These are phyloP conservation scores for Clinocottus analis DNA, from an alignment of 2,113 vertebrate species.

Conservation along the genomic window DNA sequence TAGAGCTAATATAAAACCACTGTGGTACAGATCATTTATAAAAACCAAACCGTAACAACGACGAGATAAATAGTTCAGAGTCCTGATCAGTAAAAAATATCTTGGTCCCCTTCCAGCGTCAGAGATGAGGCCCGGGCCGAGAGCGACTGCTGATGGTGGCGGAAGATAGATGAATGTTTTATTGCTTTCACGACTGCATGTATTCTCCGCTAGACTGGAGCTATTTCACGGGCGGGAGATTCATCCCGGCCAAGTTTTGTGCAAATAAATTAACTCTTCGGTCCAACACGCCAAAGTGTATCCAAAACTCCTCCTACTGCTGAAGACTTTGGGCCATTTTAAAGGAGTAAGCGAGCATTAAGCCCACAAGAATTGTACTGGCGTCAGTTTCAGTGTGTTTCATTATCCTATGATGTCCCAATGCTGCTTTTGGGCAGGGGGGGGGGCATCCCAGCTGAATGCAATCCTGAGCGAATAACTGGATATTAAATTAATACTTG, in stretches of 20 bases:
- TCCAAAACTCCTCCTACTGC: background rate
- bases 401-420: background rate
- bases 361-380: background rate
- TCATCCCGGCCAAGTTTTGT: background rate
- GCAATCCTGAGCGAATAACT: background rate
- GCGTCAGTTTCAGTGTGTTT: background rate
- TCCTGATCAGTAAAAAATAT: conserved; percentile 74
- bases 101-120: conserved; percentile 73
- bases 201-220: background rate
- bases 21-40: conserved; percentile 75
- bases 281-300: conserved; percentile 1
- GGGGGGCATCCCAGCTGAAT: background rate
- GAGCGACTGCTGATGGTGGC: conserved; percentile 5
- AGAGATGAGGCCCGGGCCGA: conserved; percentile 18
- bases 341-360: background rate
- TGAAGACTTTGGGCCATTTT: background rate
- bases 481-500: background rate
- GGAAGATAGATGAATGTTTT: conserved; percentile 32
- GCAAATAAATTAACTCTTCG: conserved; percentile 34
- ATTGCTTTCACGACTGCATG: conserved; percentile 53
- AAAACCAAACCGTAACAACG: conserved; percentile 63
- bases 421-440: conserved; percentile 12
- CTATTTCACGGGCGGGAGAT: background rate
- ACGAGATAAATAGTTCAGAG: conserved; percentile 81
- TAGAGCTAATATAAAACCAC: conserved; percentile 81